phyloP scores from a whole-genome alignment of 2,888 invertebrate genomes.

The Aphrophora alni region DNA sequence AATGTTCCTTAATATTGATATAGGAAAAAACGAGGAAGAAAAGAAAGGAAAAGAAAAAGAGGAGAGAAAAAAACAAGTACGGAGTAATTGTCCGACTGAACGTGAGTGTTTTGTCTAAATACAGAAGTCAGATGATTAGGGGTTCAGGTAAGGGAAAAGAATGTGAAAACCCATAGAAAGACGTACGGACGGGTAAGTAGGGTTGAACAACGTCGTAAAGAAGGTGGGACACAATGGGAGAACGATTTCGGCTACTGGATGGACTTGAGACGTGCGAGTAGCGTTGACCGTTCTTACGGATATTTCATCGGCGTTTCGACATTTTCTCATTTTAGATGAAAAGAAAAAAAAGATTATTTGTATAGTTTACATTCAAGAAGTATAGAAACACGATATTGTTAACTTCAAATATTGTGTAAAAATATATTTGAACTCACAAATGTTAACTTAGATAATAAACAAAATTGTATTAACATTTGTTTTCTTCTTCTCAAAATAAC shows the following conservation, averaged over 20 bases:
- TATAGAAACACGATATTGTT: too few relatives aligned
- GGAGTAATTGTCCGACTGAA: not conserved
- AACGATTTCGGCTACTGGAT: not conserved
- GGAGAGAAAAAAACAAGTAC: not conserved
- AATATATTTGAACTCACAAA: too few relatives aligned
- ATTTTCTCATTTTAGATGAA: too few relatives aligned
- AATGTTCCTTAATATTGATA: not conserved
- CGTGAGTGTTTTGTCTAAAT: not conserved
- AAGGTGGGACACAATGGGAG: not conserved
- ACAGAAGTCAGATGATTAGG: not conserved
- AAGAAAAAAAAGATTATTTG: too few relatives aligned
- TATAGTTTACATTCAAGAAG: too few relatives aligned
- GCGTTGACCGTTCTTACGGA: too few relatives aligned
- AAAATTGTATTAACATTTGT: too few relatives aligned
- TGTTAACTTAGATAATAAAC: too few relatives aligned
- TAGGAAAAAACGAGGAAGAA: not conserved
- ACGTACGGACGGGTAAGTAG: not conserved
- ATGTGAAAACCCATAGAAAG: not conserved
- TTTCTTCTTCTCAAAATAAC: too few relatives aligned
- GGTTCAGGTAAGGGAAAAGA: not conserved
- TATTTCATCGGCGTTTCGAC: too few relatives aligned
- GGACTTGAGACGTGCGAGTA: too few relatives aligned
- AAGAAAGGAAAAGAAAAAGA: not conserved
- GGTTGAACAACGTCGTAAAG: not conserved
- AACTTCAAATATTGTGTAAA: too few relatives aligned